Base-by-base conservation (phyloP, 2,888 invertebrate species). In the Oligia strigilis region DNA sequence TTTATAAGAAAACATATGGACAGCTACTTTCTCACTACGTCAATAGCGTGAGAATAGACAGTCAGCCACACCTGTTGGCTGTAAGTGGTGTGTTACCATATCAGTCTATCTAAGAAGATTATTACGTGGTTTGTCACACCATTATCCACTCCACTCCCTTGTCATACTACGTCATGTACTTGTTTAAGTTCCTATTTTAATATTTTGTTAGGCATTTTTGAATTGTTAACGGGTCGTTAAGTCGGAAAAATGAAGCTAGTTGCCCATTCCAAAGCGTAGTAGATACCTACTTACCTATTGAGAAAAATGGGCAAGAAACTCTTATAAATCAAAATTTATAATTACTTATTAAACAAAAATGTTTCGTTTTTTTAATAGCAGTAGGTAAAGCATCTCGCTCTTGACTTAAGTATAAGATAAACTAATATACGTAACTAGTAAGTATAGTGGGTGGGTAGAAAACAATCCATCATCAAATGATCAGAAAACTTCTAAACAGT, bases 71-170 rank as follows among this genome's bases (percentile, higher is more conserved):
- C 75, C 84, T 77, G 55, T 49, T 69, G 29, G 13, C 55, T 77
- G 6, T 58, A 58, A 58, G 23, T 58, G 58, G 58, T 19, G 19
- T 55, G 62, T 73, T 65, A 62, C 36, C 55, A 11, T 49, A 71
- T 46, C 40, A 64, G 58, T 52, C 6, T 64, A 69, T 77, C 14
- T 72, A 72, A 85, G 72, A 40, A 62, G 75, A 81, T 70, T 84
- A 65, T 72, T 75, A 77, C 46, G 5, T 29, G 40, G 11, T 49
- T 76, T 58, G 69, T 75, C 67, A 75, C 17, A 76, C 75, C 55
- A 72, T 78, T 81, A 75, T 72, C 72, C 29, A 64, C 46, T 72
- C 72, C 29, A 64, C 46, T 72, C 46, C 23, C 19, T 69, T 69
- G n/a, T 65, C 29, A 60, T 4, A 67, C 2, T 40, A 55, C 23